A percentile compares a stretch with the other conserved stretches of the same genome.
These are phyloP conservation scores for Calidris pygmaea DNA, from an alignment of 2,113 vertebrate species.

Conservation along the genomic window DNA sequence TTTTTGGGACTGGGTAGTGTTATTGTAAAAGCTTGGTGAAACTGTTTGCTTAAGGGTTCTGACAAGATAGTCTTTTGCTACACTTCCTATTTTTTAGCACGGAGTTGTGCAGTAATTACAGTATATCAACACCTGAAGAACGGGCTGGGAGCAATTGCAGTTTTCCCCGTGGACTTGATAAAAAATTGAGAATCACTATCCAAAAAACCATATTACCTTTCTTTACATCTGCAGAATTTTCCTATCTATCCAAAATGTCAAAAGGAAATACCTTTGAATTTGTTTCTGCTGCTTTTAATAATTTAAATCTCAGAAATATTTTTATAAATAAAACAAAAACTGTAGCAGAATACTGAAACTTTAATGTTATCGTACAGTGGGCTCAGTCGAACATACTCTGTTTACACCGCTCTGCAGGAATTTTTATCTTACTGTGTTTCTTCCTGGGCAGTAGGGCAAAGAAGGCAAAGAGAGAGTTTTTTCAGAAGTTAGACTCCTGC, in stretches of 20 bases:
- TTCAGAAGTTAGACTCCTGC: neutral
- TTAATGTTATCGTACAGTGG: conserved; percentile 13
- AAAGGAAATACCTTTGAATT: conserved; percentile 57
- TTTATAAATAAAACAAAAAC: conserved; percentile 68
- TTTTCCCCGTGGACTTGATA: conserved; percentile 38
- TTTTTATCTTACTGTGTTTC: conserved; percentile 8
- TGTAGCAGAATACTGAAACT: conserved; percentile 33
- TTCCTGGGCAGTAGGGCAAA: neutral
- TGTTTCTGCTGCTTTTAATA: conserved; percentile 60
- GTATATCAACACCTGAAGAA: conserved; percentile 48
- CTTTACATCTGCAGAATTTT: conserved; percentile 35
- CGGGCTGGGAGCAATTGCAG: neutral
- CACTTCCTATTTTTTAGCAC: neutral
- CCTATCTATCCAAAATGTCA: conserved; percentile 23
- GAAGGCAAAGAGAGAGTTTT: neutral
- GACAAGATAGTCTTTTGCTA: neutral
- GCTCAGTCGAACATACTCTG: conserved; percentile 26
- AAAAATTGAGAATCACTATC: conserved; percentile 51
- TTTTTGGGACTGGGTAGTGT: neutral
- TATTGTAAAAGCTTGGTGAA: neutral
- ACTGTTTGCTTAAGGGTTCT: conserved; percentile 5
- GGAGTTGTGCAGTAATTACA: conserved; percentile 44
- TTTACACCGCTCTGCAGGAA: conserved; percentile 23
- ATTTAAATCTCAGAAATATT: conserved; percentile 57
- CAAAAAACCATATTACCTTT: conserved; percentile 33